Evolutionary conservation across 2,888 invertebrate genomes (phyloP), one percentile per base, ranked within the genome.

Genomic region (Nebria salina): DNA sequence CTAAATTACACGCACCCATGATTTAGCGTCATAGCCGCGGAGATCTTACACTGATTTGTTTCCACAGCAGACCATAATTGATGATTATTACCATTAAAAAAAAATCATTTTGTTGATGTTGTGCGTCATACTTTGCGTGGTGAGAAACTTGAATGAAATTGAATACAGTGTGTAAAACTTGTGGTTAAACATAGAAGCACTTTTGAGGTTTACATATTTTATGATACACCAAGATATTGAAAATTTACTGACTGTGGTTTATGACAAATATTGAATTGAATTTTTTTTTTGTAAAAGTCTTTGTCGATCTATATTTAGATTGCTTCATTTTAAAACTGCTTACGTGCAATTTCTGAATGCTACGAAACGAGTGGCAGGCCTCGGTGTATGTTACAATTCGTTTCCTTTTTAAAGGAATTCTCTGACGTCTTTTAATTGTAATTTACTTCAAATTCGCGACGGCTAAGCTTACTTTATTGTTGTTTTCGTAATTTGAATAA

Each of bases 351-450:
- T 54, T 54, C 11, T 25, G 25, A 70, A 70, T 70, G 70, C 26
- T 66, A 34, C 66, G 7, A 66, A 25, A 26, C 70, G 5, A 34
- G 70, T 25, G 70, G 34, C 70, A 70, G 25, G 15, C 70, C 70
- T 70, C 70, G 70, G 15, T 6, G 3, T 70, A 15, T 70, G 70
- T 70, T 34, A 20, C 34, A 26, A 70, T 26, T 70, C 25, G 70
- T 70, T 70, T 25, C 20, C 70, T 70, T 70, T 70, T 70, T 70
- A 34, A 25, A 70, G 34, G 70, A 25, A 70, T 26, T 34, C 34
- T 25, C 70, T 70, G 70, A 70, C 70, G 70, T 70, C 70, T 70
- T 70, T 70, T 9, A 34, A 70, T 70, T 70, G 70, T 70, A 54
- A 54, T 11, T 54, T 70, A 20, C 20, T 15, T 70, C 8, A 70